Conservation (phyloP, 2,113 vertebrate species). For the Cinclus mexicanus region DNA sequence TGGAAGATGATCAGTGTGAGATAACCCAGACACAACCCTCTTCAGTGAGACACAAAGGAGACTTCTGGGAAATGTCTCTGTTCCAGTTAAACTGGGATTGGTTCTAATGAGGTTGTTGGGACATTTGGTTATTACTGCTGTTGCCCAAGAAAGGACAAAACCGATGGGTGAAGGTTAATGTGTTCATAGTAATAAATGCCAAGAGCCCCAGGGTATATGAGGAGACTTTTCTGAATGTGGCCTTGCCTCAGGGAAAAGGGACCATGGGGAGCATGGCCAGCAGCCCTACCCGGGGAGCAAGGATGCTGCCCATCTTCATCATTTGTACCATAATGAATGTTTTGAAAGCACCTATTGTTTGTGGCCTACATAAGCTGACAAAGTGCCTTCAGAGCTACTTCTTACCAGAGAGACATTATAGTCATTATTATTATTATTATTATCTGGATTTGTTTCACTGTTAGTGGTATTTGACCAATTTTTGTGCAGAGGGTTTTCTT, state of each 20-base stretch:
- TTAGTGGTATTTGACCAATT: background rate
- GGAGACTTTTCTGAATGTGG: background rate
- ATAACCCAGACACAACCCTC: background rate
- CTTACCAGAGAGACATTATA: background rate
- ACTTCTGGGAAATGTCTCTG: background rate
- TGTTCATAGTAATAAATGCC: background rate
- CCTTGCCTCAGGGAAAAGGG: background rate
- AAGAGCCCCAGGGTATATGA: background rate
- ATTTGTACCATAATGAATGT: background rate
- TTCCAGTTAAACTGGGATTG: background rate
- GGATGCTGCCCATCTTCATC: background rate
- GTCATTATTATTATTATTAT: background rate
- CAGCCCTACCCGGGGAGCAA: background rate
- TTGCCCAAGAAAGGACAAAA: background rate
- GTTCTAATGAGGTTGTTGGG: background rate
- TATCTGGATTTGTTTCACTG: background rate
- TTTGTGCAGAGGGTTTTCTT: conserved; percentile 12
- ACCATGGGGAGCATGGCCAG: background rate
- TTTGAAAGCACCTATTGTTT: background rate
- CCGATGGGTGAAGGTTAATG: background rate
- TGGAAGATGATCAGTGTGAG: background rate
- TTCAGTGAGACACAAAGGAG: background rate
- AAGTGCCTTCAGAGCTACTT: background rate
- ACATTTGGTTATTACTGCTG: background rate
- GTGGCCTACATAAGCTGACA: background rate